These are phyloP conservation scores for Drosophila sechellia DNA, from an alignment of 1,140 invertebrate species.

Conservation along the genomic window DNA sequence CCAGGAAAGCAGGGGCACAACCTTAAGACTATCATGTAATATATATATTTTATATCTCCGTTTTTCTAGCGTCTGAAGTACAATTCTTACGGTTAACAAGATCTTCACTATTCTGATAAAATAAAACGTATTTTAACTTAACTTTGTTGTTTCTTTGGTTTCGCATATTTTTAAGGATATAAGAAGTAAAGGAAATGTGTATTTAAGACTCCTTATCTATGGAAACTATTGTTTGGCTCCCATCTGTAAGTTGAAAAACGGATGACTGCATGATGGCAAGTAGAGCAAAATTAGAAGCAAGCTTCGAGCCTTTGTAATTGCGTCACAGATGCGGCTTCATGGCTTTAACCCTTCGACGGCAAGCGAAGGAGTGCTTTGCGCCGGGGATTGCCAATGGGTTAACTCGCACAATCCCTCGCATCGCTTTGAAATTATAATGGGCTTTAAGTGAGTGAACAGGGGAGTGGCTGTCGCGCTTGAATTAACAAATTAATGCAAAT, in stretches of 20 bases:
- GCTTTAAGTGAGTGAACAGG: slow-evolving; percentile 52
- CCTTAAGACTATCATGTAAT: not conserved
- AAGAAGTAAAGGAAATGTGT: not conserved
- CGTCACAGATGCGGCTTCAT: slow-evolving; percentile 29
- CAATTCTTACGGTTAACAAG: too few relatives aligned
- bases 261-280: slow-evolving; percentile 6
- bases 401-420: slow-evolving; percentile 8
- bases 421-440: slow-evolving; percentile 72
- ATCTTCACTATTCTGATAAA: too few relatives aligned
- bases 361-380: not conserved
- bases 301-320: slow-evolving; percentile 43
- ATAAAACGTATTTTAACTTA: too few relatives aligned
- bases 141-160: too few relatives aligned
- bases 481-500: slow-evolving; percentile 83
- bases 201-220: not conserved
- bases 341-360: slow-evolving; percentile 26
- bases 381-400: slow-evolving; percentile 17
- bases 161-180: too few relatives aligned
- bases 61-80: too few relatives aligned
- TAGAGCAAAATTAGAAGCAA: slow-evolving; percentile 55
- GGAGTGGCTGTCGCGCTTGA: slow-evolving; percentile 73
- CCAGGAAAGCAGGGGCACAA: not conserved
- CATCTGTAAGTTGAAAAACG: slow-evolving; percentile 15
- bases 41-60: not conserved
- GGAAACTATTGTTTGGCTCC: not conserved